Conservation (phyloP, 2,888 invertebrate genomes). For the Amaurobius ferox region DNA sequence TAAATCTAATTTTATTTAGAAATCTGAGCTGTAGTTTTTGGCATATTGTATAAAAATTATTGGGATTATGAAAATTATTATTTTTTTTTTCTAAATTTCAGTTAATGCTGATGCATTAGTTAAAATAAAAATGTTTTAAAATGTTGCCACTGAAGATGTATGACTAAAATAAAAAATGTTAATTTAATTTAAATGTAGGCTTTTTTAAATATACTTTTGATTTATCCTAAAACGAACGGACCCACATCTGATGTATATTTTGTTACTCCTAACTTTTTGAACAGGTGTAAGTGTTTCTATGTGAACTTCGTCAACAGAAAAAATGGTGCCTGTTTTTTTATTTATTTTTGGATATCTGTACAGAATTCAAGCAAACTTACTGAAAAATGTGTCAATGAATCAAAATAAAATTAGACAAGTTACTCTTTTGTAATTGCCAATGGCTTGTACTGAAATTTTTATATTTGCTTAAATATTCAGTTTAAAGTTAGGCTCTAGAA, state of each 20-base stretch:
- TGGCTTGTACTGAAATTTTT: neutral
- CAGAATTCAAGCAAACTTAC: conserved; percentile 23
- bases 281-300: conserved; percentile 48
- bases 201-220: too few relatives aligned
- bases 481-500: too few relatives aligned
- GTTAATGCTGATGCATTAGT: too few relatives aligned
- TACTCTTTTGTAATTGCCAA: neutral
- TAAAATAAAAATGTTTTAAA: too few relatives aligned
- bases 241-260: conserved; percentile 55
- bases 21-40: too few relatives aligned
- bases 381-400: neutral
- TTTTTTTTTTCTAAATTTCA: too few relatives aligned
- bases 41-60: too few relatives aligned
- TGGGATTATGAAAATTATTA: too few relatives aligned
- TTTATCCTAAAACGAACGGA: conserved; percentile 5
- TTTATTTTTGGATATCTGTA: conserved; percentile 67
- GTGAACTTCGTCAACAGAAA: conserved; percentile 37
- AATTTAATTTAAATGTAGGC: too few relatives aligned
- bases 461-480: neutral
- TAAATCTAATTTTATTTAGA: too few relatives aligned
- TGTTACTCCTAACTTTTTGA: conserved; percentile 56
- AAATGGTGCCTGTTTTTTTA: conserved; percentile 49
- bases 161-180: too few relatives aligned
- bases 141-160: too few relatives aligned
- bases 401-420: neutral